Conservation (phyloP, 2,797 vertebrate genomes). For the Mormyrops boulengeri region DNA sequence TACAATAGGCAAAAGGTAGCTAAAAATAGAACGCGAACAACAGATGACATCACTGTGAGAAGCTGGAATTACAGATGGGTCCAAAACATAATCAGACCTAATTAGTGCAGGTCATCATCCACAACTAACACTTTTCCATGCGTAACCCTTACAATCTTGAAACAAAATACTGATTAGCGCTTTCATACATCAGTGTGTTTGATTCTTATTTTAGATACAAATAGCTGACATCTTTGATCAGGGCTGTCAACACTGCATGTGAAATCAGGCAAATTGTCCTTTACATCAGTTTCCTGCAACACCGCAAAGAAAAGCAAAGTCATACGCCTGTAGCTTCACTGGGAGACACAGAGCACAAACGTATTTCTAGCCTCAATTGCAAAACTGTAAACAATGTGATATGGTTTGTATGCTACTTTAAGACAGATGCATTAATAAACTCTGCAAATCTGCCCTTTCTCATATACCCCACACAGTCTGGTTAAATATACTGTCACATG, state of each 20-base stretch:
- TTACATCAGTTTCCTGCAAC: background rate
- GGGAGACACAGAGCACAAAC: background rate
- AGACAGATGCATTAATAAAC: background rate
- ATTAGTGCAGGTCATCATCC: background rate
- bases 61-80: background rate
- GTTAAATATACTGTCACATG: background rate
- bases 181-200: background rate
- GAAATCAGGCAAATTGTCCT: background rate
- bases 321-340: background rate
- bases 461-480: background rate
- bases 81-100: background rate
- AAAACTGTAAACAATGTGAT: background rate
- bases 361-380: background rate
- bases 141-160: background rate
- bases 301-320: background rate
- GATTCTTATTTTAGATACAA: constrained; percentile 14
- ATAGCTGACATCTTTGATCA: constrained; percentile 13
- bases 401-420: background rate
- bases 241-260: background rate
- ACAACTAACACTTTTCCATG: background rate
- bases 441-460: background rate
- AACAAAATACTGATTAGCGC: constrained; percentile 1
- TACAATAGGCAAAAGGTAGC: background rate
- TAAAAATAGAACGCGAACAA: background rate
- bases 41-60: background rate